phyloP scores from a whole-genome alignment of 2,888 invertebrate species.

The Octonoba sinensis region DNA sequence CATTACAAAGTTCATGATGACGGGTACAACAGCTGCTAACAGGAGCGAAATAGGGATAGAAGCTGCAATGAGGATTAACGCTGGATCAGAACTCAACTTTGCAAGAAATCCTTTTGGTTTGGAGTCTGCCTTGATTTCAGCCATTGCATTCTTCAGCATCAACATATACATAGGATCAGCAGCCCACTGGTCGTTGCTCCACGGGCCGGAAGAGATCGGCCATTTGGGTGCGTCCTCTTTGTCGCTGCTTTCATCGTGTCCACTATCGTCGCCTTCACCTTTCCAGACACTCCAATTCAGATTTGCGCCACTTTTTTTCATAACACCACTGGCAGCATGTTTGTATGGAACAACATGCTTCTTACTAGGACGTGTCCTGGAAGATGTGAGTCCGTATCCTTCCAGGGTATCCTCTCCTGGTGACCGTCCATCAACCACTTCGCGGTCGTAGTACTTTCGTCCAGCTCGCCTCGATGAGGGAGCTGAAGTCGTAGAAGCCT shows the following conservation, averaged over 20 bases:
- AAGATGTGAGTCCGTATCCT: slow-evolving; percentile 7
- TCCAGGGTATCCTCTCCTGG: not conserved
- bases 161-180: slow-evolving; percentile 49
- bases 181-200: slow-evolving; percentile 32
- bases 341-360: slow-evolving; percentile 38
- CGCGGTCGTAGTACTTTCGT: slow-evolving; percentile 28
- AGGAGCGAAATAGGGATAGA: slow-evolving; percentile 48
- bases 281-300: slow-evolving; percentile 52
- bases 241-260: slow-evolving; percentile 6
- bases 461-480: slow-evolving; percentile 11
- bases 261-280: slow-evolving; percentile 30
- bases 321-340: slow-evolving; percentile 38
- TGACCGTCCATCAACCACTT: not conserved
- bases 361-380: slow-evolving; percentile 6
- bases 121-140: slow-evolving; percentile 21
- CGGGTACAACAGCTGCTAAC: slow-evolving; percentile 46
- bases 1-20: slow-evolving; percentile 41
- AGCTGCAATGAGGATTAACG: slow-evolving; percentile 37
- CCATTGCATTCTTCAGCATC: slow-evolving; percentile 52
- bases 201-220: slow-evolving; percentile 1
- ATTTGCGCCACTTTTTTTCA: slow-evolving; percentile 53
- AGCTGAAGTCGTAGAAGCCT: slow-evolving; percentile 11
- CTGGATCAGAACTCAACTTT: slow-evolving; percentile 37
- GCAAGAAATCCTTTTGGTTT: slow-evolving; percentile 40
- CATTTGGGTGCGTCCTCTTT: slow-evolving; percentile 17